Percentiles rank a stretch among this genome's conserved stretches.
phyloP scores from a whole-genome alignment of 2,113 vertebrate species.

The Hippocampus comes region DNA sequence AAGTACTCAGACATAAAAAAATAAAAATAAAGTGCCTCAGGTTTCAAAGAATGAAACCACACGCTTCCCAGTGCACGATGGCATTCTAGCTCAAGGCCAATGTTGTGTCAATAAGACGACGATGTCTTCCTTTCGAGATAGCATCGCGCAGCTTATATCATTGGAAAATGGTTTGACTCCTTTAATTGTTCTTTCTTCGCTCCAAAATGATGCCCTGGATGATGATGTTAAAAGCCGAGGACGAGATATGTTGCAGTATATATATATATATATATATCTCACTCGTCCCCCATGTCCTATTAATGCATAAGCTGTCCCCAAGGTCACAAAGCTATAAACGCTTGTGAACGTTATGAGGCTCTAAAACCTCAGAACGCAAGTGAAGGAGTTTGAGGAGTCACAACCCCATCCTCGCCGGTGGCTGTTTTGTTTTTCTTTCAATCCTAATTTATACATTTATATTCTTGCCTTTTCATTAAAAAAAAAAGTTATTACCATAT shows the following conservation, averaged over 20 bases:
- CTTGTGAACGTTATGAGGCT: conserved; percentile 29
- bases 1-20: too few relatives aligned
- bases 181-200: neutral
- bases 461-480: neutral
- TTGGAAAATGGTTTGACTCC: neutral
- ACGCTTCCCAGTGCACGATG: too few relatives aligned
- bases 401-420: neutral
- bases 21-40: too few relatives aligned
- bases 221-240: conserved; percentile 15
- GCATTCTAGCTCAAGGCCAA: too few relatives aligned
- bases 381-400: conserved; percentile 25
- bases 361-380: conserved; percentile 20
- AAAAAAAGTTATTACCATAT: neutral
- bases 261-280: conserved; percentile 36
- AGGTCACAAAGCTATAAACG: conserved; percentile 43
- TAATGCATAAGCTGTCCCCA: conserved; percentile 43
- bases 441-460: neutral
- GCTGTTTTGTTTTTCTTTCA: neutral
- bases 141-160: too few relatives aligned
- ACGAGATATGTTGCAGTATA: conserved; percentile 24
- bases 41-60: too few relatives aligned
- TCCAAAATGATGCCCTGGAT: conserved; percentile 1
- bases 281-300: conserved; percentile 35
- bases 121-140: too few relatives aligned
- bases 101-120: too few relatives aligned